phyloP scores from a whole-genome alignment of 2,888 invertebrate genomes.

The Helleia helle region DNA sequence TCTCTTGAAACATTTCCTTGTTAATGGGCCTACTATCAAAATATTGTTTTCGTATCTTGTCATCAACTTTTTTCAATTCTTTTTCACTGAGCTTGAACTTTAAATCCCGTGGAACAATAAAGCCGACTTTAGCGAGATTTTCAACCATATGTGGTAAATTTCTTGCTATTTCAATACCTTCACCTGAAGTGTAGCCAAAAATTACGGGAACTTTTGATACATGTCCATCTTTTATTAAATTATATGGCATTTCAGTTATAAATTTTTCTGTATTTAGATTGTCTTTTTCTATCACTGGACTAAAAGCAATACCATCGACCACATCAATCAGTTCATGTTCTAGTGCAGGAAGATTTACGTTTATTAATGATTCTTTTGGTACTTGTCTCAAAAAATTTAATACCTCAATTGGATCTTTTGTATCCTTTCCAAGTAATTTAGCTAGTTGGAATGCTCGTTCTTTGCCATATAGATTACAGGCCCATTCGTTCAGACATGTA shows the following conservation, averaged over 20 bases:
- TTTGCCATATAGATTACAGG: constrained; percentile 43
- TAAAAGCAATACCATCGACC: constrained; percentile 47
- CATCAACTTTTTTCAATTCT: constrained; percentile 32
- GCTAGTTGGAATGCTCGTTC: constrained; percentile 59
- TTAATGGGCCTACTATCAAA: constrained; percentile 39
- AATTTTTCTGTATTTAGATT: constrained; percentile 41
- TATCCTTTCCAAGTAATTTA: constrained; percentile 50
- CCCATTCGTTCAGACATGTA: constrained; percentile 60
- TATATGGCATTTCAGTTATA: constrained; percentile 37
- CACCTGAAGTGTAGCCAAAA: constrained; percentile 55
- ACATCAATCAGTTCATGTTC: constrained; percentile 37
- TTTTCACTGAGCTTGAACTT: constrained; percentile 41
- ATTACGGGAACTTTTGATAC: constrained; percentile 51
- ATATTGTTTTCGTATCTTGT: constrained; percentile 46
- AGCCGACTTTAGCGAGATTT: constrained; percentile 34
- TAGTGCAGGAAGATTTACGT: constrained; percentile 44
- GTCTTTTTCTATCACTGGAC: constrained; percentile 55
- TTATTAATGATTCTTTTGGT: constrained; percentile 42
- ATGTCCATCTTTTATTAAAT: constrained; percentile 37
- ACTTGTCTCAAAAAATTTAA: constrained; percentile 41
- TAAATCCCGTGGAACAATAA: constrained; percentile 55
- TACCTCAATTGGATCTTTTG: constrained; percentile 45
- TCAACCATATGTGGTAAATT: constrained; percentile 31
- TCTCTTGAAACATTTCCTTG: constrained; percentile 35
- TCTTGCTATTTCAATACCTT: constrained; percentile 57